Evolutionary conservation across 2,888 invertebrate species (phyloP), one percentile per base, ranked within the genome.

Genomic region (Pomacea canaliculata): DNA sequence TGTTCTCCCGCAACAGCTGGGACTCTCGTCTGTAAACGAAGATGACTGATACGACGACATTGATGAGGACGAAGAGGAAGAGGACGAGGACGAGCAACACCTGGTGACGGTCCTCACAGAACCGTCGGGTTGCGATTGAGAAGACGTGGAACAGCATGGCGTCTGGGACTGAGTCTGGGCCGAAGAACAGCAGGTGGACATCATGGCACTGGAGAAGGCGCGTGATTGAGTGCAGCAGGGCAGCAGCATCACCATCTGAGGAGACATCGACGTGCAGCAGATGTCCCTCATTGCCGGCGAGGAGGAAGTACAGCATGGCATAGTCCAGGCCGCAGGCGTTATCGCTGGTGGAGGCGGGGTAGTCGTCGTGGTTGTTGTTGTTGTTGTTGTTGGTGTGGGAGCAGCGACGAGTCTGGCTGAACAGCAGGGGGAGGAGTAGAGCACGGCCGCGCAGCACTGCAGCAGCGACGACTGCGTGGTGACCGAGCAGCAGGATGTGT

Each of bases 201-300:
- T 19, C 68, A 19, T 1, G 48, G 68, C 68, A 1, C 19, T 27
- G 18, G 19, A 19, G 68, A 27, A 68, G 23, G 27, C 37, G 9
- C 68, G n/a, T 7, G 68, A 5, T n/a, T 19, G n/a, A 9, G 68
- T 68, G 68, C 68, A 68, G 48, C 68, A 68, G 27, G 68, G 68
- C 27, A 68, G 5, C 68, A 27, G 68, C 18, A 68, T 19, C 18
- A 68, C 68, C 13, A 7, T 23, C 9, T 68, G 68, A 9, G 48
- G 4, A 12, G 68, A 68, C 68, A 37, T 46, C 8, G 68, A 46
- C 37, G 37, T 10, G 68, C 68, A 68, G 48, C 68, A 68, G 13
- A 5, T 7, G 19, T 68, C 68, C 19, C 68, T n/a, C 27, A 46
- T 27, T 12, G 68, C 27, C 37, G 68, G 68, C 5, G 68, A 68